Evolutionary conservation across 2,113 vertebrate species (phyloP).

Genomic region (Bambusicola thoracicus): DNA sequence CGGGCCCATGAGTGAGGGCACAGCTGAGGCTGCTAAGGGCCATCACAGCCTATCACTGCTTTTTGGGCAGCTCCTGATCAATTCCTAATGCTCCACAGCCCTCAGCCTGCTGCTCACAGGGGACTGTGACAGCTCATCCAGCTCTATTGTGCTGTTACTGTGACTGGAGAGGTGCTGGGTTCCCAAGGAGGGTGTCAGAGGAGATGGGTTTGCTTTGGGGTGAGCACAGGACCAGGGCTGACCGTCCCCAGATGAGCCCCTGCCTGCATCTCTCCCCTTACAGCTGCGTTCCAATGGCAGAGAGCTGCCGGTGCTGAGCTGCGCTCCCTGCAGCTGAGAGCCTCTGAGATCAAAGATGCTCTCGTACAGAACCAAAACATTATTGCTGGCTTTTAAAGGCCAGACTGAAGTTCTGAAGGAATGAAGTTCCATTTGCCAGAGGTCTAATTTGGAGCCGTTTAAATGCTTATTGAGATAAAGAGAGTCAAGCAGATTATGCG

Average conservation of each 20-base stretch:
- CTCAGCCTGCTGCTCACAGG: background rate
- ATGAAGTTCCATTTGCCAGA: slow-evolving; percentile 15
- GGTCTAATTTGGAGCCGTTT: slow-evolving; percentile 46
- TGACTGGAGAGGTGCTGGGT: background rate
- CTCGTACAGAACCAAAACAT: background rate
- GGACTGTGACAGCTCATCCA: background rate
- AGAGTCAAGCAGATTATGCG: background rate
- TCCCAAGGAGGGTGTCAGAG: background rate
- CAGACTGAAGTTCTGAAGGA: background rate
- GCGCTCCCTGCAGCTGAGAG: background rate
- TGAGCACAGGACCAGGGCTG: background rate
- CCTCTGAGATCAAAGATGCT: slow-evolving; percentile 5
- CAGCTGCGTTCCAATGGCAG: background rate
- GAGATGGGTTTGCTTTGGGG: fast-evolving
- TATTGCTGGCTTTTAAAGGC: slow-evolving; percentile 20
- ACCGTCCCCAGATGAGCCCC: fast-evolving
- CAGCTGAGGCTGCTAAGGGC: background rate
- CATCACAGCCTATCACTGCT: fast-evolving
- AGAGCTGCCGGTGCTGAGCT: background rate
- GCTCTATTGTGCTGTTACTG: fast-evolving
- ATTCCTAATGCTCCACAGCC: background rate
- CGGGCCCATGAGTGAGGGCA: background rate
- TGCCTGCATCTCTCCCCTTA: background rate
- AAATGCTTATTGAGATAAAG: slow-evolving; percentile 38
- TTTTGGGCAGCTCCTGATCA: no score